A percentile compares a stretch with the other conserved stretches of the same genome.
Conservation (phyloP, 2,797 vertebrate species). For the Manis crassicaudata region DNA sequence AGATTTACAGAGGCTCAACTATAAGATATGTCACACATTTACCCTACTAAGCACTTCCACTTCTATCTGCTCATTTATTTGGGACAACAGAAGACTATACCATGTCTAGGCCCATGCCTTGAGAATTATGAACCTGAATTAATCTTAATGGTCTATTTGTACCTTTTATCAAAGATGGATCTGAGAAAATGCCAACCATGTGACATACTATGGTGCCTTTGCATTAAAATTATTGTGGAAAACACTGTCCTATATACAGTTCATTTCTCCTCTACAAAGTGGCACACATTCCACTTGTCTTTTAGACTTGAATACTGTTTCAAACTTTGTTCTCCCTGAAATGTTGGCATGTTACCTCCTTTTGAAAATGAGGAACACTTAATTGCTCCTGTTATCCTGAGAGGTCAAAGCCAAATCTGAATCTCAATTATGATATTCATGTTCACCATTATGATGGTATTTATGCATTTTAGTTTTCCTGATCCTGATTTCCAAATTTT, state of each 20-base stretch:
- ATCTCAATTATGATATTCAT: background rate
- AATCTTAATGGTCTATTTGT: background rate
- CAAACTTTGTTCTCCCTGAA: constrained; percentile 14
- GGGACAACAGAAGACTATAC: background rate
- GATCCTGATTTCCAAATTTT: constrained; percentile 26
- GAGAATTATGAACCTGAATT: background rate
- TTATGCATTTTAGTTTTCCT: constrained; percentile 19
- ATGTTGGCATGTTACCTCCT: background rate
- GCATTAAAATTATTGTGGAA: background rate
- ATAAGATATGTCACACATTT: background rate
- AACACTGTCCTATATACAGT: background rate
- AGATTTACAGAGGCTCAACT: background rate
- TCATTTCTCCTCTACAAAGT: background rate
- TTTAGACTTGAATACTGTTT: background rate
- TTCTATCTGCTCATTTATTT: background rate
- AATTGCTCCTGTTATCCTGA: constrained; percentile 2
- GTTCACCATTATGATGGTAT: background rate
- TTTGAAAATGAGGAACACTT: constrained; percentile 1
- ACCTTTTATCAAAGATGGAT: background rate
- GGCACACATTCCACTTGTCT: background rate
- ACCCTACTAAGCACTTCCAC: background rate
- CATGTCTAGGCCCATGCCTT: background rate
- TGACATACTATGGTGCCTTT: background rate
- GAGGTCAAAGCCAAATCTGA: constrained; percentile 39
- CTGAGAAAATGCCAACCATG: background rate